Base-by-base conservation (phyloP, 2,888 invertebrate genomes). In the Orthonevra nobilis region DNA sequence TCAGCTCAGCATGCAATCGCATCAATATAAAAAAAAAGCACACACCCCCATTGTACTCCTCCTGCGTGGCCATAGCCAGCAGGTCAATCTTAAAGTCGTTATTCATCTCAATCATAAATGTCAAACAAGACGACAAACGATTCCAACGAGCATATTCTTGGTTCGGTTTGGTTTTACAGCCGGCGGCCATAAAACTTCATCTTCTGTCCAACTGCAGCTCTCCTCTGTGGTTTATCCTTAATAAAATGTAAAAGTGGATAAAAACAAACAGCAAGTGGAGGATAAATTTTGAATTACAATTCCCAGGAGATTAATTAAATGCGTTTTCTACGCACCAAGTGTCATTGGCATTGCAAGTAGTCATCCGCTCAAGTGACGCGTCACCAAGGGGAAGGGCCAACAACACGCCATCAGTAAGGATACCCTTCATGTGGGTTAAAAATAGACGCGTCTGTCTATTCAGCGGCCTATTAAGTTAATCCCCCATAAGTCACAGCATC, bases 41-140 rank as follows among this genome's bases (percentile, higher is more conserved):
- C 32, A 30, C 44, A 44, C 6, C 26, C 34, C 26, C 23, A 28
- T 30, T 38, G 23, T 28, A 19, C 28, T 23, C 14, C 10, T 32
- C 20, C 40, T 36, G 58, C 6, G 38, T 23, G 30, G 5, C 40
- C 42, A 32, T 10, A 34, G 28, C 44, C 30, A 36, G 66, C 56
- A 38, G 74, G 61, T 74, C 68, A 61, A 26, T 74, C 61, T 60
- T 48, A 9, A 60, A 61, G 61, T 74, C 74, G 74, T 74, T 54
- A 74, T 61, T 74, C 74, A 74, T 68, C 68, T 68, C 74, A 74
- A 60, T 68, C 68, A 74, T 74, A 74, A 74, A 74, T 61, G 74
- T 74, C 74, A 74, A 68, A 74, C 54, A 15, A 54, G 17, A 74
- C 54, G 66, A 61, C 66, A 68, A 60, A 52, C 64, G 52, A 54